Evolutionary conservation across 2,888 invertebrate species (phyloP).

Genomic region (Leptodirus hochenwartii): DNA sequence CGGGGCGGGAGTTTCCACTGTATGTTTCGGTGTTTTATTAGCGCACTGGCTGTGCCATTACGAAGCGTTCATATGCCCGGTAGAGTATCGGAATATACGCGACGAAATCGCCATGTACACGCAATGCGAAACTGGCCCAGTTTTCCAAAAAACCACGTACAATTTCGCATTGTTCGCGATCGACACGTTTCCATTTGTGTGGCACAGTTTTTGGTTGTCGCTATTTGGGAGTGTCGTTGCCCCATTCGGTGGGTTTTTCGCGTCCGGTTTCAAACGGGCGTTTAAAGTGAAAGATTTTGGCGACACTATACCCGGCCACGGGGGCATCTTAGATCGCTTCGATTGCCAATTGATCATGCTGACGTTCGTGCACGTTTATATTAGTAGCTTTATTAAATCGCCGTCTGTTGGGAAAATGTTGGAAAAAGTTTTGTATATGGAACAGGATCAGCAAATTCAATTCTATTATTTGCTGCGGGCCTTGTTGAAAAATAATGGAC

Average conservation of each 20-base stretch:
- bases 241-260: constrained; percentile 99
- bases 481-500: constrained; percentile 40
- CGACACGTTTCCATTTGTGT: constrained; percentile 65
- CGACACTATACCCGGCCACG: constrained; percentile 97
- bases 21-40: constrained; percentile 72
- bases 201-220: constrained; percentile 85
- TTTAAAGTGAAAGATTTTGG: constrained; percentile 99
- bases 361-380: constrained; percentile 97
- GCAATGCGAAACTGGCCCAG: constrained; percentile 78
- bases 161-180: constrained; percentile 5
- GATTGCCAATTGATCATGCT: constrained; percentile 99
- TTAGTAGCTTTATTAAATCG: constrained; percentile 45
- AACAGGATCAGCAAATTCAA: constrained; percentile 81
- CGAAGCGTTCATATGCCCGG: constrained; percentile 92
- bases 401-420: constrained; percentile 59
- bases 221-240: constrained; percentile 96
- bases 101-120: constrained; percentile 70
- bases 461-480: constrained; percentile 72
- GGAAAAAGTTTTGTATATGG: constrained; percentile 76
- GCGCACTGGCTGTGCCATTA: constrained; percentile 80
- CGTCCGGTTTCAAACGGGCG: constrained; percentile 97
- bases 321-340: constrained; percentile 98
- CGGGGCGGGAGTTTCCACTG: constrained; percentile 88
- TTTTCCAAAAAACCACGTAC: constrained; percentile 55
- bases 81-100: constrained; percentile 86